phyloP scores from a whole-genome alignment of 1,140 invertebrate species.

The Pseudomyrmex cubaensis region DNA sequence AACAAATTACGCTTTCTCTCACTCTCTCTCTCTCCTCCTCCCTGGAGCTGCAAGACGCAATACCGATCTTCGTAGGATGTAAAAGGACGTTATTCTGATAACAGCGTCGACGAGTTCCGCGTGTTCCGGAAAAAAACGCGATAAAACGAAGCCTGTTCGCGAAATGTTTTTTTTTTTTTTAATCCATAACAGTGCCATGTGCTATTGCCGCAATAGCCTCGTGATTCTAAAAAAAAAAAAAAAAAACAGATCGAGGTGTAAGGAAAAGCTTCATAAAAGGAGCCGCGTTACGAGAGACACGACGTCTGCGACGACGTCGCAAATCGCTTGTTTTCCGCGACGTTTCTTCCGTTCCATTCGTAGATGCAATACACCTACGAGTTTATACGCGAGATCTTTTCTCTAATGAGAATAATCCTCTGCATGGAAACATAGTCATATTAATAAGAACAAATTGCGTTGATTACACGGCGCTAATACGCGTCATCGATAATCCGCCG shows the following conservation, averaged over 20 bases:
- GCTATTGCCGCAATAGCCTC: neutral
- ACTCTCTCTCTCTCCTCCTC: neutral
- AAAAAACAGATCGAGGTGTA: neutral
- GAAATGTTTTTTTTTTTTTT: slow-evolving; percentile 3
- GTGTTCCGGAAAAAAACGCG: neutral
- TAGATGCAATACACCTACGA: neutral
- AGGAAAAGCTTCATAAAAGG: slow-evolving; percentile 6
- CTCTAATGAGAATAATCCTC: neutral
- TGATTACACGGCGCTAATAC: slow-evolving; percentile 35
- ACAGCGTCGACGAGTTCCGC: slow-evolving; percentile 28
- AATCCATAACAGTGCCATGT: slow-evolving; percentile 8
- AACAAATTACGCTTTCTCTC: too few species aligned
- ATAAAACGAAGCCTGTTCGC: slow-evolving; percentile 35
- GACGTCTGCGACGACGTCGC: too few species aligned
- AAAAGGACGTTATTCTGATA: slow-evolving; percentile 41
- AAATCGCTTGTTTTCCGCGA: neutral
- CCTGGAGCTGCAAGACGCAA: neutral
- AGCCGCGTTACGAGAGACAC: too few species aligned
- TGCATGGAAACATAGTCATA: neutral
- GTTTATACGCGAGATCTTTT: neutral
- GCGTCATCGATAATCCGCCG: neutral
- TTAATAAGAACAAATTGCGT: slow-evolving; percentile 21
- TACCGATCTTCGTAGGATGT: slow-evolving; percentile 55
- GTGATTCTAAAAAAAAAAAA: neutral
- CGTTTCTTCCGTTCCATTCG: neutral